Conservation (phyloP, 2,113 vertebrate genomes). For the Struthio camelus region DNA sequence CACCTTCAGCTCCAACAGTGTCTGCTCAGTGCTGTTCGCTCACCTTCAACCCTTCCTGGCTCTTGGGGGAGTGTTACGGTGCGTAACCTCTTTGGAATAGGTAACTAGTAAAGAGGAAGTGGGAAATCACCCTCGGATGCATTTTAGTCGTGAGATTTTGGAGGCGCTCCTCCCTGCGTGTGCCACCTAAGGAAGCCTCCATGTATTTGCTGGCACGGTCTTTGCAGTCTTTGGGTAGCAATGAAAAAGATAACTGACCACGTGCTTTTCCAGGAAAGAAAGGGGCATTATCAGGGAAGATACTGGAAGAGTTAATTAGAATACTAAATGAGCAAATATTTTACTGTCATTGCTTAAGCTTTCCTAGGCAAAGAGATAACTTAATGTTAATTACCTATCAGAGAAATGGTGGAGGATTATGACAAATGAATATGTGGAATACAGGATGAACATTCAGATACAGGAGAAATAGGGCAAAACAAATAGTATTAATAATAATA, state of each 20-base stretch:
- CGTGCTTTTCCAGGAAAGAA: constrained; percentile 36
- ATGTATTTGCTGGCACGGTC: not conserved
- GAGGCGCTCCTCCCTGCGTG: not conserved
- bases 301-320: constrained; percentile 58
- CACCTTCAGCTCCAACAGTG: not conserved
- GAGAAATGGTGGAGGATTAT: constrained; percentile 25
- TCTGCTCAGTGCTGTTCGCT: not conserved
- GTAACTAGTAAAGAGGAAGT: not conserved
- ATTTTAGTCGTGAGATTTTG: not conserved
- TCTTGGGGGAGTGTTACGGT: not conserved
- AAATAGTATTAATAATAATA: constrained; percentile 47
- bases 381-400: constrained; percentile 48
- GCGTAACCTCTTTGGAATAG: not conserved
- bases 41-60: not conserved
- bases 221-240: not conserved
- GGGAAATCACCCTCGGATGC: not conserved
- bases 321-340: constrained; percentile 50
- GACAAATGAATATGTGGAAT: not conserved
- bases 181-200: not conserved
- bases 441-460: constrained; percentile 14
- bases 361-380: constrained; percentile 27
- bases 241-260: constrained; percentile 26
- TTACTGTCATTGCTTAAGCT: not conserved
- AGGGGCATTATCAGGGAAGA: not conserved
- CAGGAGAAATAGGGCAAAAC: not conserved